phyloP scores from a whole-genome alignment of 2,888 invertebrate species.

The Ophioninae sp. region DNA sequence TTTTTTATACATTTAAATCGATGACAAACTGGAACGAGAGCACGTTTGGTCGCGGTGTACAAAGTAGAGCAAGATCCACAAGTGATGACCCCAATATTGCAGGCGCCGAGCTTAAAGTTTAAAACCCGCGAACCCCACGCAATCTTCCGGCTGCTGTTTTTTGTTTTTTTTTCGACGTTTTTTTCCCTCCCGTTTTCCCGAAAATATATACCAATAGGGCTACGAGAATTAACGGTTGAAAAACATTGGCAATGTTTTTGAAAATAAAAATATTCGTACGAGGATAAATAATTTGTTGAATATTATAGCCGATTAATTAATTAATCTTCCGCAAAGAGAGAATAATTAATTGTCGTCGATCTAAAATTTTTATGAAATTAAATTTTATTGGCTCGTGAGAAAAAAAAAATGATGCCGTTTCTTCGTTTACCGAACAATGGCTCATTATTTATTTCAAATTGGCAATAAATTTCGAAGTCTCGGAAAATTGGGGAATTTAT shows the following conservation, averaged over 20 bases:
- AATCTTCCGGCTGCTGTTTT: constrained; percentile 36
- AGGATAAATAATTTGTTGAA: neutral
- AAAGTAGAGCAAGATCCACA: constrained; percentile 35
- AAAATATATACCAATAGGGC: neutral
- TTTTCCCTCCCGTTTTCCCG: neutral
- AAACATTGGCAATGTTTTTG: neutral
- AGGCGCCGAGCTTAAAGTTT: constrained; percentile 36
- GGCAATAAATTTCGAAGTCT: neutral
- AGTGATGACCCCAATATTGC: constrained; percentile 47
- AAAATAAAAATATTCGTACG: neutral
- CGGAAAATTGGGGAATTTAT: neutral
- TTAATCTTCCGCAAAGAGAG: too few species aligned
- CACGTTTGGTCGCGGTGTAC: constrained; percentile 22
- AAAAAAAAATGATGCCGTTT: neutral
- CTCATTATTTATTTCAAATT: neutral
- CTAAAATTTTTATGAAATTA: neutral
- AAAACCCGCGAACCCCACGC: constrained; percentile 16
- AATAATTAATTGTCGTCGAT: neutral
- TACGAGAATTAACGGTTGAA: neutral
- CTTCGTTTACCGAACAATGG: neutral
- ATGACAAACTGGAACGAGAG: constrained; percentile 27
- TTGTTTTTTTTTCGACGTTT: constrained; percentile 30
- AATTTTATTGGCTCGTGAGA: neutral
- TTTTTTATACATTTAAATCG: constrained; percentile 28
- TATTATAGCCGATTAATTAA: too few species aligned